Conservation (phyloP, 2,113 vertebrate species). For the Embiotoca jacksoni region DNA sequence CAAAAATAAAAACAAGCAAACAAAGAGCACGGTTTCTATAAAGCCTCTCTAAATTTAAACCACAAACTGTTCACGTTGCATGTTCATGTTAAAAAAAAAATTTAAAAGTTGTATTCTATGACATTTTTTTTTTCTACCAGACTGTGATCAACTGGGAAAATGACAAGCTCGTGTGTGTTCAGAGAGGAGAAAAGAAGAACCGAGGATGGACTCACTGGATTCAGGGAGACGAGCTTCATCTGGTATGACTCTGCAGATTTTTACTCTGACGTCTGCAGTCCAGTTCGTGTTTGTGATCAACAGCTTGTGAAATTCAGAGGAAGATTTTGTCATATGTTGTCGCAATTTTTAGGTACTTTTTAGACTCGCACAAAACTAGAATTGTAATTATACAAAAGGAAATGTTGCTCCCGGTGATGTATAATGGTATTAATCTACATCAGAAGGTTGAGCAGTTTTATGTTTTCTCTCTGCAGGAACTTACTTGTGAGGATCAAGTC, state of each 20-base stretch:
- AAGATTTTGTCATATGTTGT: too few species aligned
- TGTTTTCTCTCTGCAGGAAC: slow-evolving; percentile 81
- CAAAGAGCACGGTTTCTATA: background rate
- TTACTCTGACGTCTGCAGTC: background rate
- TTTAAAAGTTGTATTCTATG: background rate
- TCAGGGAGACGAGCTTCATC: slow-evolving; percentile 87
- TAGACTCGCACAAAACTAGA: too few species aligned
- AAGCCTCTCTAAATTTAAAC: background rate
- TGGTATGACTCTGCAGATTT: slow-evolving; percentile 81
- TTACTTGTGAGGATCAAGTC: slow-evolving; percentile 88
- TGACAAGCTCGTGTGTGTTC: slow-evolving; percentile 88
- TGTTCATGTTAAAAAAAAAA: too few species aligned
- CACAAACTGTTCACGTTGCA: background rate
- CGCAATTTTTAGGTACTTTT: too few species aligned
- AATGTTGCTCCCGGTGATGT: too few species aligned
- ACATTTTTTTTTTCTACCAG: slow-evolving; percentile 63
- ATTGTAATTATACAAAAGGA: too few species aligned
- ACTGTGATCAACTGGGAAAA: slow-evolving; percentile 88
- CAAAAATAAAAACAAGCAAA: background rate
- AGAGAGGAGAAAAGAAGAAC: slow-evolving; percentile 90
- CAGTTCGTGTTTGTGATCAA: background rate
- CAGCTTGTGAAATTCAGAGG: background rate
- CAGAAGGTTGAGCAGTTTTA: background rate
- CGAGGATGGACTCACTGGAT: slow-evolving; percentile 93
- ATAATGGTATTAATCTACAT: too few species aligned